phyloP scores from a whole-genome alignment of 2,797 vertebrate genomes.

The Gymnoscopelus microlampas region DNA sequence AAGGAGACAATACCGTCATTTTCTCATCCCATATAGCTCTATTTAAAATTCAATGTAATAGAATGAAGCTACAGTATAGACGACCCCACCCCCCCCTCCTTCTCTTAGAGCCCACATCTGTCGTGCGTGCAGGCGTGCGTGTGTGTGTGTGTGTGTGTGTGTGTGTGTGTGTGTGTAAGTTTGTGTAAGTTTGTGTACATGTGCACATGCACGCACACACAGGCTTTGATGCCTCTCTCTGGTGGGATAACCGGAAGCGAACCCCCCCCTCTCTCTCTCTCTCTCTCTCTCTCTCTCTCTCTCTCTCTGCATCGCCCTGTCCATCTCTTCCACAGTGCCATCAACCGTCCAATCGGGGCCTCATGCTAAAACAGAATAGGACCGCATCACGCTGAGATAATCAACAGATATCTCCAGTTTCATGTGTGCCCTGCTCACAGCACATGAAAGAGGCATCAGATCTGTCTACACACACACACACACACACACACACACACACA shows the following conservation, averaged over 20 bases:
- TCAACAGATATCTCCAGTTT: constrained; percentile 64
- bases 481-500: neutral
- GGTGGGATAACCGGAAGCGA: constrained; percentile 54
- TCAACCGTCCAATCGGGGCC: constrained; percentile 52
- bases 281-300: constrained; percentile 39
- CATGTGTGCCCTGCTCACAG: constrained; percentile 50
- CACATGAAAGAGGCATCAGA: constrained; percentile 69
- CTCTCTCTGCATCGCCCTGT: neutral
- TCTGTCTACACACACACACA: constrained; percentile 25
- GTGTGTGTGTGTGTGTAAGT: constrained; percentile 34
- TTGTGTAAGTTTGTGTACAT: neutral
- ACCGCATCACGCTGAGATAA: constrained; percentile 58
- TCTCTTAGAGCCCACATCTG: constrained; percentile 66
- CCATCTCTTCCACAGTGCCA: constrained; percentile 40
- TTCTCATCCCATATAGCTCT: constrained; percentile 78
- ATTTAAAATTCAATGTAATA: constrained; percentile 85
- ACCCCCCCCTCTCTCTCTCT: constrained; percentile 17
- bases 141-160: constrained; percentile 32
- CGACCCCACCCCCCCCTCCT: constrained; percentile 60
- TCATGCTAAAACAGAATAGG: constrained; percentile 52
- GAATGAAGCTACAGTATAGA: constrained; percentile 80
- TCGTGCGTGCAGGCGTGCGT: constrained; percentile 23
- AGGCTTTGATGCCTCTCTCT: constrained; percentile 53
- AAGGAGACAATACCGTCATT: constrained; percentile 85
- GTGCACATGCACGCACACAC: neutral